Base-by-base conservation (phyloP, 2,113 vertebrate genomes). In the Lontra canadensis region DNA sequence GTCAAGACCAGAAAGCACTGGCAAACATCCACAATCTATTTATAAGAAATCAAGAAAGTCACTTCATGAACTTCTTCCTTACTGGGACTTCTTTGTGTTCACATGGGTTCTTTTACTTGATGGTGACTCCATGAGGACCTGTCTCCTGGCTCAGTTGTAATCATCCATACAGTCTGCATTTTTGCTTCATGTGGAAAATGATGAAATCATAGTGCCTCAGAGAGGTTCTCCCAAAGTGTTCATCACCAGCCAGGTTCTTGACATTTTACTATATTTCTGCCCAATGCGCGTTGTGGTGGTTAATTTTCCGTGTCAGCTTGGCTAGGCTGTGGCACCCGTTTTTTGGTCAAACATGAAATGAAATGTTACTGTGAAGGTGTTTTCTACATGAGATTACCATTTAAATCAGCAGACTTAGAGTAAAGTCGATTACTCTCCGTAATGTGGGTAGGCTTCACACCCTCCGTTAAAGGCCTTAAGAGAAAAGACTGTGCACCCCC, bases 1-100 rank as follows among this genome's bases (percentile, higher is more conserved):
- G 59, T 93, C 92, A 90, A 36, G 52, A 69, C 76, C 29, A 36
- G n/a, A 95, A 87, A n/a, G 29, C 17, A 13, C 0, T 88, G 90
- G 85, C 92, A 47, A 49, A 34, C 0, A 4, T 20, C 61, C 78
- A 67, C 1, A 2, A 34, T 25, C 90, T 93, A 69, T 96, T 95
- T 94, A 82, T 63, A 95, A 63, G 6, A 67, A 76, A 26, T 18
- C 8, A 14, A 73, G 84, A 88, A 82, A 69, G 55, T 1, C 1
- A 23, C 65, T 81, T 47, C 7, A 26, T 47, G 76, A 83, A n/a
- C 34, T 39, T 55, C 26, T 31, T n/a, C 57, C 89, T 61, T 13
- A 36, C 52, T 7, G 36, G 26, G 88, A 29, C 11, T 82, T 96
- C 31, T 74, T 49, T 79, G 21, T 71, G 34, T 63, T 34, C 13